Evolutionary conservation across 1,140 invertebrate species (phyloP), one percentile per base, ranked within the genome.

Genomic region (silkworm (Bombyx mori)): DNA sequence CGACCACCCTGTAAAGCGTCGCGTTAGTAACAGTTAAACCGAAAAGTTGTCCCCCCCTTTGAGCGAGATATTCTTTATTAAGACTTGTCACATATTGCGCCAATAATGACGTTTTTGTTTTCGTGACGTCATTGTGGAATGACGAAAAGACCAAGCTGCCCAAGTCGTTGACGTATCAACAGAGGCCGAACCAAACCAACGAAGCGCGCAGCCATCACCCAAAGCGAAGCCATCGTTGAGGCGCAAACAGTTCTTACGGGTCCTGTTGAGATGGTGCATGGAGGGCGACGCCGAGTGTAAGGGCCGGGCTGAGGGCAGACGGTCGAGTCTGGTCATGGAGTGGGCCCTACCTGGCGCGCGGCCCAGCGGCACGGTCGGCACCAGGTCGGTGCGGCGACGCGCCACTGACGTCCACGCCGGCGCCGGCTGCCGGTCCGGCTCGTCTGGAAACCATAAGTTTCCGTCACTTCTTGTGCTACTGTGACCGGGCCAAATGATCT

Each of bases 261-360:
- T 72, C 64, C 78, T 69, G 77, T 75, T 73, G 63, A 82, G 78
- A 53, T 82, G 79, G 50, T 77, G 77, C 75, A 76, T 68, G 54
- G 76, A 75, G 6, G 79, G 79, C 69, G 91, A 89, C 68, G 90
- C 90, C 62, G 67, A 67, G 58, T 68, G 73, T 44, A 74, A 62
- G 53, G 73, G 71, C 10, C 74, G 71, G 73, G 89, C 89, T 60
- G 93, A 88, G 57, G 94, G 94, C 84, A 96, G 89, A 76, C 94
- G 92, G 90, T 97, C 95, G 89, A 97, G 91, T 73, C 96, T 92
- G 71, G 95, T 94, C 95, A 97, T 96, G 76, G 95, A 96, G 89
- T 94, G 94, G 71, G 95, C 95, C 91, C 95, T 96, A 94, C 93
- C 93, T 94, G 90, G 88, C 73, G 93, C 91, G 64, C 92, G 90